phyloP scores from a whole-genome alignment of 2,113 vertebrate genomes.

The Anas platyrhynchos region DNA sequence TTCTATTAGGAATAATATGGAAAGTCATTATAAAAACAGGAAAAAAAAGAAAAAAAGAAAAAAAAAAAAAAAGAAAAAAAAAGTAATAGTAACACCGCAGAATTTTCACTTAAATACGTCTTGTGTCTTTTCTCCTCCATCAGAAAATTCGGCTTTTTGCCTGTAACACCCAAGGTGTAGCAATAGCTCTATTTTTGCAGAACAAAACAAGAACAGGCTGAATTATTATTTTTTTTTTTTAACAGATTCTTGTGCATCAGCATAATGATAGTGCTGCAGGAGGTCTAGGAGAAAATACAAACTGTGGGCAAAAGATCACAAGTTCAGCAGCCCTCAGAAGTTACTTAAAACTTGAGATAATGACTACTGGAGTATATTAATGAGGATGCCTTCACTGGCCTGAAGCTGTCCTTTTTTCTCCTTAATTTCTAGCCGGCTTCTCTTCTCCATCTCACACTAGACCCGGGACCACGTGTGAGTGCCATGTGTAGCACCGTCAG shows the following conservation, averaged over 20 bases:
- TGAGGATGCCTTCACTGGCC: not conserved
- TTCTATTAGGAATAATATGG: accelerated
- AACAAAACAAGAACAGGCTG: not conserved
- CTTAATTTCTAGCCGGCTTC: not conserved
- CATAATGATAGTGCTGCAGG: not conserved
- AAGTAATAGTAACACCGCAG: not conserved
- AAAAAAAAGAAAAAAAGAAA: not conserved
- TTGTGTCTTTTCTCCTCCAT: not conserved
- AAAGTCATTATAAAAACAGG: not conserved
- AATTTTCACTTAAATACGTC: not conserved
- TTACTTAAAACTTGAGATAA: not conserved
- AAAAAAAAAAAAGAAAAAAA: not conserved
- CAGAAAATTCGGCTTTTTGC: not conserved
- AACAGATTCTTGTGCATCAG: not conserved
- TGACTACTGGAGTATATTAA: not conserved
- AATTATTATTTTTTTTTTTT: not conserved
- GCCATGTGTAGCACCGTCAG: not conserved
- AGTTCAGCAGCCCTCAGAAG: not conserved
- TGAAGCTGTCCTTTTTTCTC: not conserved
- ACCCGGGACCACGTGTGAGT: not conserved
- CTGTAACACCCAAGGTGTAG: not conserved
- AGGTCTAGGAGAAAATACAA: not conserved
- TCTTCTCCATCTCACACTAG: not conserved
- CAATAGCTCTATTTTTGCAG: not conserved
- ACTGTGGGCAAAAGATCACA: not conserved